Evolutionary conservation across 23 tunicate species (phyloP).

Genomic region (Botrylloides violaceus): DNA sequence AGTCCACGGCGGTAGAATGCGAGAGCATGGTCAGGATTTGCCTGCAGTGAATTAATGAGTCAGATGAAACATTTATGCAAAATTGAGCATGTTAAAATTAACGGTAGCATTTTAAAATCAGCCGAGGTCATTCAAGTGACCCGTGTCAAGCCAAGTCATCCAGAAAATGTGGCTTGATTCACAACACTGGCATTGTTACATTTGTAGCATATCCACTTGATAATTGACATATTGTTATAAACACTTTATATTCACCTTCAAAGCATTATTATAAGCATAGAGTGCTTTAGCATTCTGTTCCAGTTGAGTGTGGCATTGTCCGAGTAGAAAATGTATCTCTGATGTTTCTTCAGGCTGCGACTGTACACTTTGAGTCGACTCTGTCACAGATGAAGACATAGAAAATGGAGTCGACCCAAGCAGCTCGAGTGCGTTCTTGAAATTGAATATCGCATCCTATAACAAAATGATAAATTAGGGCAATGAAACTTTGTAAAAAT

Average conservation of each 20-base stretch:
- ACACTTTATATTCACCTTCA: conserved; percentile 64
- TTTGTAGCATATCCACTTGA: no score
- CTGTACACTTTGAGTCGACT: neutral
- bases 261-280: conserved; percentile 55
- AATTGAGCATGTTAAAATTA: neutral
- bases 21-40: conserved; percentile 47
- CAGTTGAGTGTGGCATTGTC: conserved; percentile 62
- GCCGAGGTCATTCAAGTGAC: neutral
- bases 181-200: no score
- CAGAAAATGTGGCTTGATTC: no score
- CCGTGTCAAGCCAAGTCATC: neutral
- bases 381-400: neutral
- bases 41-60: conserved; percentile 39
- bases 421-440: conserved; percentile 54
- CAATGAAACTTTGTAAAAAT: no score
- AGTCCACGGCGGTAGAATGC: conserved; percentile 74
- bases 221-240: no score
- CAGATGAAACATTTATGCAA: no score
- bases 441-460: conserved; percentile 60
- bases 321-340: conserved; percentile 68
- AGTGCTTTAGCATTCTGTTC: conserved; percentile 42
- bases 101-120: neutral
- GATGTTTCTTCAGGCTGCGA: conserved; percentile 14
- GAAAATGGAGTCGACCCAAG: conserved; percentile 9
- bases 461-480: neutral